These are phyloP conservation scores for Lordiphosa stackelbergi DNA, from an alignment of 1,140 invertebrate species.

Conservation along the genomic window DNA sequence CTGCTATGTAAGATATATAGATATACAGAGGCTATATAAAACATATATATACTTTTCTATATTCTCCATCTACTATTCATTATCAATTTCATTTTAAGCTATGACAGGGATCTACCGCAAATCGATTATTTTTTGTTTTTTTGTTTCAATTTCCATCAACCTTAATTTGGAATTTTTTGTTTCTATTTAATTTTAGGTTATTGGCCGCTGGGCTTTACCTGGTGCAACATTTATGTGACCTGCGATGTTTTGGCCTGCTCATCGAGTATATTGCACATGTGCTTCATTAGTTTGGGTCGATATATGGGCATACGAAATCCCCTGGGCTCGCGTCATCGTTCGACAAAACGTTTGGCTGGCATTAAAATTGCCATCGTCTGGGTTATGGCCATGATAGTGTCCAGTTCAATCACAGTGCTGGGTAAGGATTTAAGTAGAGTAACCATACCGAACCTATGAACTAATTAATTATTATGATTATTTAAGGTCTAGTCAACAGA, in stretches of 20 bases:
- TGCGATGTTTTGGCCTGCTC: slow-evolving; percentile 97
- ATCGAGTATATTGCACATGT: slow-evolving; percentile 97
- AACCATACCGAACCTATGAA: not conserved
- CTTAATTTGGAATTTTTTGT: not conserved
- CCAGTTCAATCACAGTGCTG: slow-evolving; percentile 91
- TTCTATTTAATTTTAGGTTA: slow-evolving; percentile 82
- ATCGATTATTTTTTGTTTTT: not conserved
- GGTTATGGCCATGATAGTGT: slow-evolving; percentile 90
- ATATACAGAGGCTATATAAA: no score
- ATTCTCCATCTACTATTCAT: no score
- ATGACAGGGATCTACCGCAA: no score
- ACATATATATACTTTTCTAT: no score
- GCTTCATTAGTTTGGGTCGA: slow-evolving; percentile 94
- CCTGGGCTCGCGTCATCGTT: slow-evolving; percentile 86
- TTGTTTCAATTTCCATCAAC: not conserved
- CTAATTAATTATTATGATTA: slow-evolving; percentile 1
- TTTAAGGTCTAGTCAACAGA: slow-evolving; percentile 83
- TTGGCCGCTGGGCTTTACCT: slow-evolving; percentile 91
- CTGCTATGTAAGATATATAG: no score
- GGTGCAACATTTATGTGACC: slow-evolving; percentile 96
- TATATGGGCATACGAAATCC: slow-evolving; percentile 95
- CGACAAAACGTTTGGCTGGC: slow-evolving; percentile 86
- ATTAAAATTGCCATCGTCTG: slow-evolving; percentile 91
- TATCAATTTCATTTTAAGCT: no score
- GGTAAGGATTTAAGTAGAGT: slow-evolving; percentile 79